Base-by-base conservation (phyloP, 2,797 vertebrate genomes). In the Oreochromis mossambicus region DNA sequence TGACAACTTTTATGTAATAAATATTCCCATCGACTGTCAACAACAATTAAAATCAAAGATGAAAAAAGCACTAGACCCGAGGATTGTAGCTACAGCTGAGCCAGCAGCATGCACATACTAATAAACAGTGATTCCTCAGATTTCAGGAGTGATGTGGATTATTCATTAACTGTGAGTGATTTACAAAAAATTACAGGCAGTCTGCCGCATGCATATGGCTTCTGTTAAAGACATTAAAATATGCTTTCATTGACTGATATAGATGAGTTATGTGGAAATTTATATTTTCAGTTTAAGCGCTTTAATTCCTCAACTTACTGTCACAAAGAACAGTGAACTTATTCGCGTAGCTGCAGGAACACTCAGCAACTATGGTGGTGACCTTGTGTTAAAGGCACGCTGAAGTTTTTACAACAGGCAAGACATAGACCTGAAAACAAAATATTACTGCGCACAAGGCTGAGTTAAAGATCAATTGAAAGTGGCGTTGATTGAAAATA, bases 401-500 rank as follows among this genome's bases (percentile, higher is more conserved):
- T 41, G 61, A 32, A 21, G 38, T 46, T 15, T 85, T 70, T 29
- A 82, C 29, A 77, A 41, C 21, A 26, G 14, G 36, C 17, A 83
- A 77, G 12, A 13, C 76, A 78, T 7, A 86, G 12, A 46, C 56
- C 80, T 56, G 19, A 50, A 63, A n/a, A 29, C 63, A 21, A 24
- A 21, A 43, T 38, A 86, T 70, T 46, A 15, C 38, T 50, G 83
- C 32, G 77, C 80, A 70, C 46, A 81, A 58, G 36, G 77, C 34
- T 8, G 21, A 83, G 83, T 81, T 92, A 58, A 91, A 84, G 85
- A 85, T 83, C 51, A 58, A 77, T 17, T 61, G 43, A 61, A 79
- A 32, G 56, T 52, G 61, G 63, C 14, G 8, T 24, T 85, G 76
- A 66, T 36, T 79, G 61, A 51, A 87, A 86, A 81, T 76, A 82